A percentile compares a stretch with the other conserved stretches of the same genome.
Conservation (phyloP, 1,140 invertebrate species). For the Drosophila fuyamai region DNA sequence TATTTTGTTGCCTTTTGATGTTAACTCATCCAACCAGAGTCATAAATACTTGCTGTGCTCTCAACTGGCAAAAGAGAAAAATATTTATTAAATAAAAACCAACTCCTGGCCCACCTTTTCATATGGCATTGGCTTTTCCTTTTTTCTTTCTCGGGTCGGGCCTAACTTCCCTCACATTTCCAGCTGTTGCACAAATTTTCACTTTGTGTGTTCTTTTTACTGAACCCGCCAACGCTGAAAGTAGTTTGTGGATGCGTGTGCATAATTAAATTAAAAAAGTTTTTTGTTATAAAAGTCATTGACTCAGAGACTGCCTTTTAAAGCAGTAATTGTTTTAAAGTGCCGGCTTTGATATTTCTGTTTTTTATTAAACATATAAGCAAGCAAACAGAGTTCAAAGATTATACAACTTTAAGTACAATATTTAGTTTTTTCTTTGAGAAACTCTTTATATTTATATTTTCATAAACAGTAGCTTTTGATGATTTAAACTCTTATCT, state of each 20-base stretch:
- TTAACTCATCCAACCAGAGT: slow-evolving; percentile 65
- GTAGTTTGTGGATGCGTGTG: slow-evolving; percentile 48
- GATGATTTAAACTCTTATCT: too few species aligned
- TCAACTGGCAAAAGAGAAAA: slow-evolving; percentile 70
- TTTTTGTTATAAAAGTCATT: slow-evolving; percentile 66
- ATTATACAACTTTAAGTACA: neutral
- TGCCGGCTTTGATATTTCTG: neutral
- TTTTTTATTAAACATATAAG: neutral
- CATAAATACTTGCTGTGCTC: slow-evolving; percentile 81
- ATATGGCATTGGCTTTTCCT: slow-evolving; percentile 25
- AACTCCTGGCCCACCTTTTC: slow-evolving; percentile 69
- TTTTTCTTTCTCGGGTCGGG: slow-evolving; percentile 24
- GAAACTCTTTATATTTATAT: too few species aligned
- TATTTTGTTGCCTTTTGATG: slow-evolving; percentile 64
- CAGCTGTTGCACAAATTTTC: slow-evolving; percentile 48
- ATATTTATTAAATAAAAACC: slow-evolving; percentile 73
- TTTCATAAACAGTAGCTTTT: too few species aligned
- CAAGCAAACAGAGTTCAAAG: neutral
- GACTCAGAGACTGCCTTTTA: slow-evolving; percentile 43
- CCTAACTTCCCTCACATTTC: slow-evolving; percentile 30
- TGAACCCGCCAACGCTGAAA: slow-evolving; percentile 49
- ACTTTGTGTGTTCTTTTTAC: slow-evolving; percentile 69
- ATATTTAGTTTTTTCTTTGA: too few species aligned
- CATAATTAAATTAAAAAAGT: slow-evolving; percentile 77
- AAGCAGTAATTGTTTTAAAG: slow-evolving; percentile 36